These are phyloP conservation scores for Platyrinchus mystaceus DNA, from an alignment of 2,797 vertebrate genomes.

Conservation along the genomic window DNA sequence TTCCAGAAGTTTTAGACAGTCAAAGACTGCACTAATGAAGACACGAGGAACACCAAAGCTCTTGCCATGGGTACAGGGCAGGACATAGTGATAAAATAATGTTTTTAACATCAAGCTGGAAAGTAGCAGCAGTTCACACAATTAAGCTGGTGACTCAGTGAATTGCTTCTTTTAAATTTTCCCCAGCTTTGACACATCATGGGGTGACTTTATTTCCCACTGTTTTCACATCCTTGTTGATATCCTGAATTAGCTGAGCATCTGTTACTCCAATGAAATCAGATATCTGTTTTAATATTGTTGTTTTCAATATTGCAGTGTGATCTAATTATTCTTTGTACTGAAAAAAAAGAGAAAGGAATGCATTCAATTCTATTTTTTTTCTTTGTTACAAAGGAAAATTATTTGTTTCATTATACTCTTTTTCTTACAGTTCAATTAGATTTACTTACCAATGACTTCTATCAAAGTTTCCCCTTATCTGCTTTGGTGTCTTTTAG, in stretches of 20 bases:
- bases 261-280: slow-evolving; percentile 61
- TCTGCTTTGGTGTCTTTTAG: neutral
- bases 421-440: neutral
- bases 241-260: slow-evolving; percentile 69
- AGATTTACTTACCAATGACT: neutral
- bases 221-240: slow-evolving; percentile 68
- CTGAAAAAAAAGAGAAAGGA: neutral
- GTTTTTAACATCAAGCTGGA: slow-evolving; percentile 51
- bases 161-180: slow-evolving; percentile 56
- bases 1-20: neutral
- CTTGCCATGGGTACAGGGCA: neutral
- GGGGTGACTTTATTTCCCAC: slow-evolving; percentile 63
- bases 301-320: slow-evolving; percentile 37
- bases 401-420: neutral
- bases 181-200: slow-evolving; percentile 47
- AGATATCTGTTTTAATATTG: slow-evolving; percentile 44
- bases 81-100: neutral
- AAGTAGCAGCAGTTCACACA: slow-evolving; percentile 51
- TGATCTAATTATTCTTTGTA: slow-evolving; percentile 23
- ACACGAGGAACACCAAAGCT: neutral
- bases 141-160: slow-evolving; percentile 50
- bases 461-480: neutral
- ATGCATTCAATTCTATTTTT: neutral
- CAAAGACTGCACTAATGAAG: neutral
- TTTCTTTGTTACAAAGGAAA: neutral